Conservation (phyloP, 1,140 invertebrate genomes). For the Maconellicoccus hirsutus region DNA sequence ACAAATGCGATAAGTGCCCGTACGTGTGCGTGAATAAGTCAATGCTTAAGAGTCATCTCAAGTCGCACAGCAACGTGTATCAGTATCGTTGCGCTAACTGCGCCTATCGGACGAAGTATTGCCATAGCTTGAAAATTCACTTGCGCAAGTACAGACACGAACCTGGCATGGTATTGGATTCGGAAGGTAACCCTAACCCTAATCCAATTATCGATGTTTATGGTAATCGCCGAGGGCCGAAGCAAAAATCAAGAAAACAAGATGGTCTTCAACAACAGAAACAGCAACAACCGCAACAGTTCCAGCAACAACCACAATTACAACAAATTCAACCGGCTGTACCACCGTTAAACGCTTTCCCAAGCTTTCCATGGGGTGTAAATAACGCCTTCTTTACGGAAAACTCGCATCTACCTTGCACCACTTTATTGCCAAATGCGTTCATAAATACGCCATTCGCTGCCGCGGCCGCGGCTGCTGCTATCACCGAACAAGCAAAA, state of each 20-base stretch:
- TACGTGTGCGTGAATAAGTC: conserved; percentile 98
- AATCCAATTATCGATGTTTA: conserved; percentile 81
- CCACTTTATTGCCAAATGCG: background rate
- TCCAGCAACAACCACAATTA: conserved; percentile 4
- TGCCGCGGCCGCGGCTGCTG: background rate
- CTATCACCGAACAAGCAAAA: conserved; percentile 13
- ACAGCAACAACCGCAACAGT: background rate
- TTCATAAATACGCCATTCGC: conserved; percentile 23
- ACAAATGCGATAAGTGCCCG: conserved; percentile 82
- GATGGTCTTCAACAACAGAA: conserved; percentile 22
- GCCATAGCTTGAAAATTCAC: conserved; percentile 93
- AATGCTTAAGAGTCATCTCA: conserved; percentile 97
- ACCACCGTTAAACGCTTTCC: background rate
- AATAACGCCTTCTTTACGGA: background rate
- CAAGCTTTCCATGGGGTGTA: background rate
- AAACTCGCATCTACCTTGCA: background rate
- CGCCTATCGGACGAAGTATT: conserved; percentile 96
- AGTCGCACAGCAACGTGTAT: conserved; percentile 94
- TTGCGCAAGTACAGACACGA: conserved; percentile 76
- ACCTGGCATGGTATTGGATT: conserved; percentile 72
- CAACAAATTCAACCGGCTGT: background rate
- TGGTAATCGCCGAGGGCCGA: conserved; percentile 73
- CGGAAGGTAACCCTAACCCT: conserved; percentile 76
- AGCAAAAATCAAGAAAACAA: conserved; percentile 42
- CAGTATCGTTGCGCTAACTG: conserved; percentile 92